These are phyloP conservation scores for Gymnorhina tibicen DNA, from an alignment of 2,113 vertebrate genomes.

Conservation along the genomic window DNA sequence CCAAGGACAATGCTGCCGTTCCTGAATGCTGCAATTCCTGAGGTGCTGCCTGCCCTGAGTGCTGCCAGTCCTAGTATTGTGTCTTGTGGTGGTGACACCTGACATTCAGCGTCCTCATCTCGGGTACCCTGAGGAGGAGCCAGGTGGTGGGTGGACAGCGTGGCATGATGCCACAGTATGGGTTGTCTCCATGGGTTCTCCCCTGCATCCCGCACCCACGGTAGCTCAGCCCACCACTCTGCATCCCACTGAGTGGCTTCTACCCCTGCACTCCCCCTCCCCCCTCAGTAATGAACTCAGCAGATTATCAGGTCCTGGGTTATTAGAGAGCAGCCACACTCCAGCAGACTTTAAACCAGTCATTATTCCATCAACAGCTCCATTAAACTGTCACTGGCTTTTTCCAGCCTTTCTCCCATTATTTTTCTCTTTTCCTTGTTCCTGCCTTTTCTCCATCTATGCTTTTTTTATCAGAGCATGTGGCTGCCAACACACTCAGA, in stretches of 20 bases:
- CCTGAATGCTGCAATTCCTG: background rate
- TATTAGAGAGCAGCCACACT: background rate
- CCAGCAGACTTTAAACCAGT: slow-evolving; percentile 28
- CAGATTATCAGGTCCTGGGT: background rate
- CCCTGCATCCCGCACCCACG: background rate
- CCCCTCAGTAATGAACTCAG: background rate
- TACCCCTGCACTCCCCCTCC: background rate
- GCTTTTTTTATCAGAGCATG: background rate
- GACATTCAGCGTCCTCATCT: fast-evolving
- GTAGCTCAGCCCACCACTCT: background rate
- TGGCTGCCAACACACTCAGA: background rate
- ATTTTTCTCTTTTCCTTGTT: background rate
- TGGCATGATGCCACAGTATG: fast-evolving
- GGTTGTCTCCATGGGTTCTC: too few species aligned
- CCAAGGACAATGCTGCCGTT: background rate
- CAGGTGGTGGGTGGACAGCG: background rate
- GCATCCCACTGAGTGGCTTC: fast-evolving
- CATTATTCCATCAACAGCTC: slow-evolving; percentile 45
- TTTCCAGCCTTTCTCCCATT: background rate
- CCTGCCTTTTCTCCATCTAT: background rate
- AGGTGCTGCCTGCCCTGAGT: background rate
- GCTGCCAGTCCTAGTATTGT: background rate
- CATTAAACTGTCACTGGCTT: slow-evolving; percentile 48
- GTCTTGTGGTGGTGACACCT: too few species aligned
- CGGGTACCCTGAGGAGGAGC: fast-evolving